These are phyloP conservation scores for Alouatta palliata DNA, from an alignment of 2,113 vertebrate genomes.

Conservation along the genomic window DNA sequence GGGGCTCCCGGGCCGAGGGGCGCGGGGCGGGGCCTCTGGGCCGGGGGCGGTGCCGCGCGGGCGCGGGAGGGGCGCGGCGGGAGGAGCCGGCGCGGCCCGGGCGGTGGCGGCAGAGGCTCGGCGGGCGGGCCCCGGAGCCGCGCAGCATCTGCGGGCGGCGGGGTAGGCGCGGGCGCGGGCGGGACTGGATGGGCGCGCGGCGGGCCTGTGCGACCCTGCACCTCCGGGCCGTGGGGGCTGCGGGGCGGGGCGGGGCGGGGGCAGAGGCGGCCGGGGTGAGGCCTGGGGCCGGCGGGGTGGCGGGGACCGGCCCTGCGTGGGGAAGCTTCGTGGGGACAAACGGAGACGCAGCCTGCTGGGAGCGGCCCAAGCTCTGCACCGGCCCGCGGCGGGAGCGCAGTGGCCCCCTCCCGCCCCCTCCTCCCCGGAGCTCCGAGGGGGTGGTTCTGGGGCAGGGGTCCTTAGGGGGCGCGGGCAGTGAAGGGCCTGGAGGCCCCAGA, in stretches of 20 bases:
- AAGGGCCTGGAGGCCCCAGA: not conserved
- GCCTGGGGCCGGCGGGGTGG: not conserved
- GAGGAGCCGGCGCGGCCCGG: not conserved
- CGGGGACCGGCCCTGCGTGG: not conserved
- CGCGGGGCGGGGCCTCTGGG: slow-evolving; percentile 39
- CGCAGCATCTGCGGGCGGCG: slow-evolving; percentile 39
- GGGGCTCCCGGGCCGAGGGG: not conserved
- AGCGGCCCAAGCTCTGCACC: not conserved
- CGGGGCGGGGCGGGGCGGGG: not conserved
- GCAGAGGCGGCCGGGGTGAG: not conserved
- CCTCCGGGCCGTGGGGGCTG: not conserved
- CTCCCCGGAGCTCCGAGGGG: not conserved
- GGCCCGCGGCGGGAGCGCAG: not conserved
- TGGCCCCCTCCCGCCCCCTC: not conserved
- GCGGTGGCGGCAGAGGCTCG: not conserved
- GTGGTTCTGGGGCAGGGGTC: not conserved
- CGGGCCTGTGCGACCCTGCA: not conserved
- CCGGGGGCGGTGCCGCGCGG: not conserved
- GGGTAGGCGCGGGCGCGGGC: slow-evolving; percentile 43
- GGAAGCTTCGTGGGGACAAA: not conserved
- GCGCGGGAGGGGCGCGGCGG: not conserved
- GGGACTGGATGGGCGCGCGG: not conserved
- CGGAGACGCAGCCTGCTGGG: not conserved
- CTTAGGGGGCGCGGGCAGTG: not conserved
- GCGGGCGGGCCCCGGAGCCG: slow-evolving; percentile 20